Percentiles rank a stretch among this genome's conserved stretches.
These are phyloP conservation scores for Alexandromys fortis DNA, from an alignment of 2,113 vertebrate genomes.

Conservation along the genomic window DNA sequence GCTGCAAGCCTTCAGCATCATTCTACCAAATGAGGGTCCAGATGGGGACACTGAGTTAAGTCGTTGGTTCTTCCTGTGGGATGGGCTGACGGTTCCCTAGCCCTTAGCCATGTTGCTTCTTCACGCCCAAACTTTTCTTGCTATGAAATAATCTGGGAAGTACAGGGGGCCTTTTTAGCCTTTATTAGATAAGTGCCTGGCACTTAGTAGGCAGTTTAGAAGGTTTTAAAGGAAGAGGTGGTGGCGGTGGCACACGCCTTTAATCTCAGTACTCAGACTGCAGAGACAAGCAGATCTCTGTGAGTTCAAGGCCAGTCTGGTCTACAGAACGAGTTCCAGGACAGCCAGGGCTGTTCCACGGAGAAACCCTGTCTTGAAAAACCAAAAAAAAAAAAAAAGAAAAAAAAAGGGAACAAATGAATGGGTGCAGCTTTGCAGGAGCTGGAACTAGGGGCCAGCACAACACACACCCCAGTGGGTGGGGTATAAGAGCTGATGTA, in stretches of 20 bases:
- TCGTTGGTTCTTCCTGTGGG: accelerated
- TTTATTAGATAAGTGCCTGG: neutral
- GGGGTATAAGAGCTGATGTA: slow-evolving; percentile 21
- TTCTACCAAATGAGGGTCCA: neutral
- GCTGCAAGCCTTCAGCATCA: neutral
- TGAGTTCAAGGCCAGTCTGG: too few species aligned
- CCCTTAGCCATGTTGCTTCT: neutral
- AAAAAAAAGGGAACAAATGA: neutral
- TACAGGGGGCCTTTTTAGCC: neutral
- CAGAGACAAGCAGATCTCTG: too few species aligned
- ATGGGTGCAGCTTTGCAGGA: neutral
- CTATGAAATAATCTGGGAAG: neutral
- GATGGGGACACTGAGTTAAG: neutral
- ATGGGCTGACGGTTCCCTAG: accelerated
- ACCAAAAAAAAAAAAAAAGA: too few species aligned
- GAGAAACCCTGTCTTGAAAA: too few species aligned
- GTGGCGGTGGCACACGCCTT: too few species aligned
- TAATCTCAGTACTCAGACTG: too few species aligned
- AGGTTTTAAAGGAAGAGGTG: too few species aligned
- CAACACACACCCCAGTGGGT: neutral
- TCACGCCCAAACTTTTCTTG: neutral
- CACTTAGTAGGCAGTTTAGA: neutral
- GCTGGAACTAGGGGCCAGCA: neutral
- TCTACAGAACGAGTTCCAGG: too few species aligned
- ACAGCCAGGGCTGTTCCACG: too few species aligned